These are phyloP conservation scores for Cartodere bifasciata DNA, from an alignment of 2,888 invertebrate species.

Conservation along the genomic window DNA sequence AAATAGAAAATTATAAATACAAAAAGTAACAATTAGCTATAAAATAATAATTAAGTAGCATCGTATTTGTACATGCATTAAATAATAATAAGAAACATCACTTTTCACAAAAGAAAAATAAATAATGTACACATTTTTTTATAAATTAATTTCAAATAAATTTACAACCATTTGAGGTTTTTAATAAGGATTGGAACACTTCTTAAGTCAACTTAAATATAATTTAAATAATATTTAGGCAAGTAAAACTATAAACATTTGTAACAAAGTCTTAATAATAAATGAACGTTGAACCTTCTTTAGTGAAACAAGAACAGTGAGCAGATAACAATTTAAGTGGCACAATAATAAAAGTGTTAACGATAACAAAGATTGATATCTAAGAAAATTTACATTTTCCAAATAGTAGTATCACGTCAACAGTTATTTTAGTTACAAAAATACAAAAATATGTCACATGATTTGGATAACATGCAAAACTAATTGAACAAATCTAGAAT, in stretches of 20 bases:
- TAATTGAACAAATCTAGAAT: too few species aligned
- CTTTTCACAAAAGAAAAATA: slow-evolving; percentile 24
- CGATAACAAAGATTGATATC: too few species aligned
- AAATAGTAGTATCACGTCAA: too few species aligned
- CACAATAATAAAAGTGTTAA: too few species aligned
- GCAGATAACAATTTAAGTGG: slow-evolving; percentile 9
- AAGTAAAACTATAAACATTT: slow-evolving; percentile 20
- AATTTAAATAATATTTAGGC: slow-evolving; percentile 20
- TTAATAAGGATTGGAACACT: slow-evolving; percentile 20
- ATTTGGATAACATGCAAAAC: too few species aligned
- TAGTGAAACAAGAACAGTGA: slow-evolving; percentile 9
- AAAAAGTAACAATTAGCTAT: slow-evolving; percentile 30
- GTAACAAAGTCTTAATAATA: too few species aligned
- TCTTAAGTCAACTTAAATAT: slow-evolving; percentile 21
- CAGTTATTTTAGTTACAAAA: too few species aligned
- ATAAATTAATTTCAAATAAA: slow-evolving; percentile 21
- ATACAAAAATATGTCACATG: too few species aligned
- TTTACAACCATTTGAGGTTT: slow-evolving; percentile 19
- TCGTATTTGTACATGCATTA: slow-evolving; percentile 31
- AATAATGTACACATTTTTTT: slow-evolving; percentile 28
- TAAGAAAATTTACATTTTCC: too few species aligned
- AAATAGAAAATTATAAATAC: slow-evolving; percentile 26
- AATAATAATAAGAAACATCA: slow-evolving; percentile 27
- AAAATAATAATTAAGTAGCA: slow-evolving; percentile 27
- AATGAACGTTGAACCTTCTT: too few species aligned